Base-by-base conservation (phyloP, 2,113 vertebrate genomes). In the Urocolius indicus region DNA sequence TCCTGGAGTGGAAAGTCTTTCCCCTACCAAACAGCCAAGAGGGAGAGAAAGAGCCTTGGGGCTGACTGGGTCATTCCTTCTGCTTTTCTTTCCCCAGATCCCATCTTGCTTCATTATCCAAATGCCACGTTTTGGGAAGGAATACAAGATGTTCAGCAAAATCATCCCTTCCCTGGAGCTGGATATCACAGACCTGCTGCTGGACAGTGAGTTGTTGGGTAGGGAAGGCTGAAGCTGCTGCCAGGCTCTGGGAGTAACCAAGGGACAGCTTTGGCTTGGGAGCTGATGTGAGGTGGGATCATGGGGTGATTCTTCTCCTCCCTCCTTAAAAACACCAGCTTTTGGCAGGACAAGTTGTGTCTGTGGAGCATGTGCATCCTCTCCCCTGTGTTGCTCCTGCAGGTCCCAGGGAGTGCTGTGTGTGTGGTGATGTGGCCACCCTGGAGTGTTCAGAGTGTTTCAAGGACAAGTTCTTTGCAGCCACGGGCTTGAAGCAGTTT, bases 101-200 rank as follows among this genome's bases (percentile, higher is more conserved):
- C 99, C 99, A 0, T 98, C 99, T 66, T 99, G 99, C 87, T 98
- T 99, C 94, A 99, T 99, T 67, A 98, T 99, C 66, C 99, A 99
- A 96, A 99, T 99, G 98, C 99, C 99, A 3, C 98, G 99, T 26
- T 99, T 99, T 72, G 99, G 99, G 46, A 99, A 99, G 96, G 98
- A 98, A 62, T 99, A 99, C 89, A 99, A 99, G 95, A 99, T 99
- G 99, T 99, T 99, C 95, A 98, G 98, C 48, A 99, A 99, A 96
- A 99, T 99, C 66, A 96, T 99, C 68, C 99, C 99, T 3, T 99
- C 99, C 32, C 76, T 99, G 91, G 98, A 99, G 95, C 96, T 99
- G 92, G 99, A 99, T 94, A 91, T 99, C 82, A 99, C 98, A 1
- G 98, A 98, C 78, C 98, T 99, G 48, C 98, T 99, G 36, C 97